Base-by-base conservation (phyloP, 35 echinoderm and acorn worm genomes). In the Eucidaris tribuloides region DNA sequence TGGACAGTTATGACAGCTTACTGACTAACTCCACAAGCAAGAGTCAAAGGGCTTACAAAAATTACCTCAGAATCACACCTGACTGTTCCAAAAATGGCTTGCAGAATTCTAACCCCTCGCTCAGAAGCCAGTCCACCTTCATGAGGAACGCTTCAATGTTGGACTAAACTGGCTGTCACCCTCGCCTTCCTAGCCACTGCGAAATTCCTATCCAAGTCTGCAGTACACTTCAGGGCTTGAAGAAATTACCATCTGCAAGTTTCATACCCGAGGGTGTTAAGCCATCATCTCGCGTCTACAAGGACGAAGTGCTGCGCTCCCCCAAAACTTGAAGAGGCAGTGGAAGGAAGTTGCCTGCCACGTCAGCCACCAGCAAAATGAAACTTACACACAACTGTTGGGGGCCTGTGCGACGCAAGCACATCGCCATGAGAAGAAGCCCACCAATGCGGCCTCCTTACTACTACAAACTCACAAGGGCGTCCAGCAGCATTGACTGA, bases 31-130 rank as follows among this genome's bases (percentile, higher is more conserved):
- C 49, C 15, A 14, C 14, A 14, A 79, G 40, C 38, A 43, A 79
- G 23, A 43, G 48, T 55, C 38, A 5, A 55, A 79, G 15, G n/a
- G 48, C 38, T 63, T 84, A 46, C 82, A 71, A 84, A 84, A 84
- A 84, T 65, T 71, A 84, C 82, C 57, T 84, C 27, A 84, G 63
- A 84, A 84, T 84, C 62, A 76, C 82, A 84, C 82, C 82, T 84
- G 61, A 84, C 63, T 40, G 68, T 60, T 72, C 71, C 57, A 22
- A 71, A 84, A 30, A 45, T 34, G 45, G 45, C 61, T 60, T 84
- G 70, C 61, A 84, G 38, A 84, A 72, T 0, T 0, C 38, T 5
- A 70, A 27, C 27, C 32, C 64, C 38, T 35, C 5, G 30, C 35
- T 59, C 14, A 22, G 34, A 56, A 22, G 23, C 7, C 58, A 85